A percentile compares a stretch with the other conserved stretches of the same genome.
Evolutionary conservation across 1,140 invertebrate species (phyloP).

Genomic region (Ridgeia piscesae): DNA sequence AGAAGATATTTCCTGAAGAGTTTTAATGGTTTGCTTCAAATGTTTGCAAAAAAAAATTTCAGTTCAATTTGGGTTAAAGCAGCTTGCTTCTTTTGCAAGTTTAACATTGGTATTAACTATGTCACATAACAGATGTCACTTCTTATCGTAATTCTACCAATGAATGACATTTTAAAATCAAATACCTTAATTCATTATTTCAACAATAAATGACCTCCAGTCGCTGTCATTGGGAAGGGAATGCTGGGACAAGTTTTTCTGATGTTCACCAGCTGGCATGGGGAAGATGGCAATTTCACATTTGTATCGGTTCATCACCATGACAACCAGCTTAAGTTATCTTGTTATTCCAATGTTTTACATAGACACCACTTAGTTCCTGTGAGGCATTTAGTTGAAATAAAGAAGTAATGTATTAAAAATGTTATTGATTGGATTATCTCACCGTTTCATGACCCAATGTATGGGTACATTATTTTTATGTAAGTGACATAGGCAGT

Average conservation of each 20-base stretch:
- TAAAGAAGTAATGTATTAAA: not conserved
- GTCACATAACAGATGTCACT: not conserved
- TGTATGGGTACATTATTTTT: not conserved
- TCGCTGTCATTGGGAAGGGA: too few species aligned
- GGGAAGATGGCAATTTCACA: too few species aligned
- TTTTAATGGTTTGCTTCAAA: not conserved
- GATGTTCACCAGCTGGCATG: too few species aligned
- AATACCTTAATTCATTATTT: too few species aligned
- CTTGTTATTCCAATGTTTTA: too few species aligned
- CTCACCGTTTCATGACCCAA: not conserved
- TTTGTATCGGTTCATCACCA: too few species aligned
- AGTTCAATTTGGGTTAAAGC: not conserved
- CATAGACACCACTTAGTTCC: too few species aligned
- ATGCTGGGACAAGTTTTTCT: too few species aligned
- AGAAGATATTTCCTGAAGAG: not conserved
- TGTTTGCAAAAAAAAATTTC: not conserved
- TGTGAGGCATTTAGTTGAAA: not conserved
- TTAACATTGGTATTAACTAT: not conserved
- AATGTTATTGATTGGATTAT: not conserved
- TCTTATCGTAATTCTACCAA: too few species aligned
- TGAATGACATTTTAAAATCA: too few species aligned
- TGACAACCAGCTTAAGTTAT: too few species aligned
- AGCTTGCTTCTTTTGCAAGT: not conserved
- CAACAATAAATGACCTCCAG: too few species aligned
- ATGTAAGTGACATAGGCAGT: not conserved